These are phyloP conservation scores for Seriola rivoliana DNA, from an alignment of 2,113 vertebrate genomes.

Conservation along the genomic window DNA sequence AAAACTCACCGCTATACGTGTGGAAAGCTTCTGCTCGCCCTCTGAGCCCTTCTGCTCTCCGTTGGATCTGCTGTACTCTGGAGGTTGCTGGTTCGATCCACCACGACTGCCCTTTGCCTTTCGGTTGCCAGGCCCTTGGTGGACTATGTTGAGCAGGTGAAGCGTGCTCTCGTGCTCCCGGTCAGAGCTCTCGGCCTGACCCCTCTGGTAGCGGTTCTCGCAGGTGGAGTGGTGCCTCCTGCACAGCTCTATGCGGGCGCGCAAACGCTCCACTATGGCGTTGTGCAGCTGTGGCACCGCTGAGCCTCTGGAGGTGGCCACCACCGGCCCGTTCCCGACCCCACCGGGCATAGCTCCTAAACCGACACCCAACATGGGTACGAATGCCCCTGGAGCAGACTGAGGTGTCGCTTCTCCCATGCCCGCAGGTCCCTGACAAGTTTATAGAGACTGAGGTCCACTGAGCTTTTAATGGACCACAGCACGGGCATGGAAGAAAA, in stretches of 20 bases:
- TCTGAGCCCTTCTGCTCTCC: slow-evolving; percentile 84
- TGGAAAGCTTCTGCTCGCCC: slow-evolving; percentile 89
- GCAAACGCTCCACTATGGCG: slow-evolving; percentile 94
- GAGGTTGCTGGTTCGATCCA: slow-evolving; percentile 78
- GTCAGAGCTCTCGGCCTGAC: slow-evolving; percentile 90
- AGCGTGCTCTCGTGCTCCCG: slow-evolving; percentile 92
- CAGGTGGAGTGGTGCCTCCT: slow-evolving; percentile 95
- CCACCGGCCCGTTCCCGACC: slow-evolving; percentile 76
- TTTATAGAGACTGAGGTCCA: slow-evolving; percentile 62
- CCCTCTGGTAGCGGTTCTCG: slow-evolving; percentile 92
- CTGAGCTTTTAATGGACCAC: slow-evolving; percentile 58
- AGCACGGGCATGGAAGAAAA: slow-evolving; percentile 57
- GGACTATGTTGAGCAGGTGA: slow-evolving; percentile 92
- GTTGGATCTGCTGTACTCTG: slow-evolving; percentile 84
- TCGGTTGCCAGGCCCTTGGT: slow-evolving; percentile 89
- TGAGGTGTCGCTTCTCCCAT: slow-evolving; percentile 95
- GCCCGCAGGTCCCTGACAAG: slow-evolving; percentile 57
- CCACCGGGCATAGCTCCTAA: slow-evolving; percentile 84
- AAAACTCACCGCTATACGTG: slow-evolving; percentile 92
- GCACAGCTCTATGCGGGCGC: slow-evolving; percentile 94
- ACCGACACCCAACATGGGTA: slow-evolving; percentile 84
- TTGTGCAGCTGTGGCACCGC: slow-evolving; percentile 91
- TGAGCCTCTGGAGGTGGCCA: slow-evolving; percentile 85
- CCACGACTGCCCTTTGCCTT: slow-evolving; percentile 87
- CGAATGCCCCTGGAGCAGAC: slow-evolving; percentile 85